Evolutionary conservation across 2,113 vertebrate genomes (phyloP).

Genomic region (Mustela nigripes): DNA sequence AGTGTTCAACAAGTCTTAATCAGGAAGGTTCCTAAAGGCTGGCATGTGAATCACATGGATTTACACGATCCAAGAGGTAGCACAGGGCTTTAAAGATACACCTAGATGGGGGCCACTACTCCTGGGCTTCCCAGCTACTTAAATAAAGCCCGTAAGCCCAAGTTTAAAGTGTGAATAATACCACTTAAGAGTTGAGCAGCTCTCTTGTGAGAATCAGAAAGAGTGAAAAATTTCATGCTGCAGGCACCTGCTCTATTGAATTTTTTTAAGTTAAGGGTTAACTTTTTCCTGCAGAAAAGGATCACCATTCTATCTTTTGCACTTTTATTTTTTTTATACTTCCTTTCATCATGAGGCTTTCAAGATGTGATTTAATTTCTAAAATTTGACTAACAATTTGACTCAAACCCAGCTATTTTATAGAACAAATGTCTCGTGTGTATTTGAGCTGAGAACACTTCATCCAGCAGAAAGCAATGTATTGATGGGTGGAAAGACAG

Average conservation of each 20-base stretch:
- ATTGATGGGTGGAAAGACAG: background rate
- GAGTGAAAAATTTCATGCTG: background rate
- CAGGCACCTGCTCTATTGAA: background rate
- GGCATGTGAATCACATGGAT: background rate
- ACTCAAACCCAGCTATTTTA: background rate
- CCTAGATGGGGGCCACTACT: background rate
- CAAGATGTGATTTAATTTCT: conserved; percentile 32
- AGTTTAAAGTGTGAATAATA: background rate
- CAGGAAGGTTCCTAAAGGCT: background rate
- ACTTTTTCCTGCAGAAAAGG: conserved; percentile 26
- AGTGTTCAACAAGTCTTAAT: background rate
- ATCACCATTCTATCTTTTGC: background rate
- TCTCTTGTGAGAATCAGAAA: background rate
- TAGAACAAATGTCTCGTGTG: background rate
- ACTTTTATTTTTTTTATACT: background rate
- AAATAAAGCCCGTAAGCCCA: background rate
- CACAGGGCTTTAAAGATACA: background rate
- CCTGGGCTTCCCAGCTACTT: background rate
- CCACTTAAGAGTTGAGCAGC: background rate
- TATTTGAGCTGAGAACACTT: background rate
- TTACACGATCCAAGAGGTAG: background rate
- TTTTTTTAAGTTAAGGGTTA: background rate
- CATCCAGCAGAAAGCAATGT: background rate
- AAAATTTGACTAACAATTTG: conserved; percentile 46
- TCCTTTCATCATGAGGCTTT: background rate